Evolutionary conservation across 2,888 invertebrate genomes (phyloP).

Genomic region (Monoplex corrugatus): DNA sequence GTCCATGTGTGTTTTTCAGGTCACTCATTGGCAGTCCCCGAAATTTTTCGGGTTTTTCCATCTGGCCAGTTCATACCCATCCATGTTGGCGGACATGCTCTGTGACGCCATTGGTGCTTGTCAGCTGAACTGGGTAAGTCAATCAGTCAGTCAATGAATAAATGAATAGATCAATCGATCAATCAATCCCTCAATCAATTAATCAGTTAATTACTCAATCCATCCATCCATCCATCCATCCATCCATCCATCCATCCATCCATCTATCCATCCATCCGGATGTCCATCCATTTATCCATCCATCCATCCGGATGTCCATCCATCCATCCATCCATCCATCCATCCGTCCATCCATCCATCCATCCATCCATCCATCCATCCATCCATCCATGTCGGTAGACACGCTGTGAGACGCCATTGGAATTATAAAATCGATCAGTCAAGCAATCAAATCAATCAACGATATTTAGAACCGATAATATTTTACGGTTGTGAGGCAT

Average conservation of each 20-base stretch:
- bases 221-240: background rate
- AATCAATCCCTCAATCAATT: background rate
- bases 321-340: slow-evolving; percentile 1
- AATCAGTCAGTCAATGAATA: too few species aligned
- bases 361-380: background rate
- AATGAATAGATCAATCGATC: too few species aligned
- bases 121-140: too few species aligned
- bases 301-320: background rate
- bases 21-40: slow-evolving; percentile 97
- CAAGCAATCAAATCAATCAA: too few species aligned
- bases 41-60: slow-evolving; percentile 92
- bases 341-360: background rate
- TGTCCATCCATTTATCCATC: background rate
- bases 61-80: slow-evolving; percentile 90
- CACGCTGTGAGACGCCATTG: too few species aligned
- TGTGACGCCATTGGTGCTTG: slow-evolving; percentile 91
- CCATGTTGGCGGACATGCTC: slow-evolving; percentile 90
- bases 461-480: too few species aligned
- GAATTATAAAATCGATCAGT: too few species aligned
- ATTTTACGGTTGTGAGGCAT: too few species aligned
- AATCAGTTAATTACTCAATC: background rate
- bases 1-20: too few species aligned
- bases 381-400: background rate
- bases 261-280: background rate
- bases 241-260: slow-evolving; percentile 1